These are phyloP conservation scores for Garrulus glandarius DNA, from an alignment of 2,797 vertebrate genomes.

Conservation along the genomic window DNA sequence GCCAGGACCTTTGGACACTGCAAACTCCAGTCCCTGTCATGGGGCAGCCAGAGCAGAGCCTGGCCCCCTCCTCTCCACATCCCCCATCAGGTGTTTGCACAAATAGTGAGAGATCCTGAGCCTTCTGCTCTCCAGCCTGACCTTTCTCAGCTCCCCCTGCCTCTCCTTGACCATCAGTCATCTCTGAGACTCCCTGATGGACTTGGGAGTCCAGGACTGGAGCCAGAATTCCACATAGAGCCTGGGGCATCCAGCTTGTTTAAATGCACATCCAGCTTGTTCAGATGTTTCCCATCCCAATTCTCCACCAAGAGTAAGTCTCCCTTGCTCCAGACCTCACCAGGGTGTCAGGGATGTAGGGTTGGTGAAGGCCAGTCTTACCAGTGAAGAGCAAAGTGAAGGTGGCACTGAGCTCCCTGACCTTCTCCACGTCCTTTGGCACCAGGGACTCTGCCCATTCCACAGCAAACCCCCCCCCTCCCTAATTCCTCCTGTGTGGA, in stretches of 20 bases:
- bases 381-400: background rate
- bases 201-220: fast-evolving
- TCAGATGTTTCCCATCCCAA: background rate
- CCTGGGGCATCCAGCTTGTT: background rate
- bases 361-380: fast-evolving
- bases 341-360: background rate
- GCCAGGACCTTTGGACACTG: background rate
- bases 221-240: fast-evolving
- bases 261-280: fast-evolving
- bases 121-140: background rate
- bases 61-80: background rate
- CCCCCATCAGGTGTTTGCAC: background rate
- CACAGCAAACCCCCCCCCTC: background rate
- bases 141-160: background rate
- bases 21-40: fast-evolving
- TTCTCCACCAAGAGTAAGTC: background rate
- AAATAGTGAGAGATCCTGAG: background rate
- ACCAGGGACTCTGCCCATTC: too few relatives aligned
- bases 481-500: background rate
- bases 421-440: background rate
- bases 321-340: background rate
- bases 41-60: background rate
- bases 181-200: background rate
- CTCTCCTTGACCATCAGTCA: background rate
- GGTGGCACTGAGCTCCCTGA: background rate